Evolutionary conservation across 2,888 invertebrate genomes (phyloP), one percentile per base, ranked within the genome.

Genomic region (Drosophila pseudotakahashii): DNA sequence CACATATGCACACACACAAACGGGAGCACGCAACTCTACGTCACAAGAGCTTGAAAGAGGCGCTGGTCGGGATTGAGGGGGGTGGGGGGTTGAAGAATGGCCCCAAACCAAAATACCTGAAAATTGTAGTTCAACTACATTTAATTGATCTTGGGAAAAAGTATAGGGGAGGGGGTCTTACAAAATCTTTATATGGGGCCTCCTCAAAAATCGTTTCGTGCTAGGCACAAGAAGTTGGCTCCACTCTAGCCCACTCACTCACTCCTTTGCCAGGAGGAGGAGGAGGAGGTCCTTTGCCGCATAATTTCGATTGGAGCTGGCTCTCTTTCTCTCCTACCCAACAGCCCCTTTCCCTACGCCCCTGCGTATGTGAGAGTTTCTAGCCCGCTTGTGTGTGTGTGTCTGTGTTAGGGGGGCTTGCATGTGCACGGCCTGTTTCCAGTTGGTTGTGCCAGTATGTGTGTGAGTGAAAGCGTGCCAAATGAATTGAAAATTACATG

Each of bases 401-500:
- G 11, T n/a, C n/a, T 13, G 26, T 7, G 45, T 4, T 3, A 13
- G 47, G 30, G 10, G 32, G 30, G 14, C 60, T 63, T 77, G 69
- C 79, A 76, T 78, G 77, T 76, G 74, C 78, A 78, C 72, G 72
- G 48, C 53, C 74, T 58, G 61, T 68, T 53, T 60, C 53, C 45
- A 42, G 37, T 37, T 26, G 13, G 30, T 52, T 30, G 26, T 14
- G 13, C 13, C 14, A 7, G 37, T 53, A 39, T 41, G 5, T 42
- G 36, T 75, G 55, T 66, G 67, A 41, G 52, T 68, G 60, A 64
- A 66, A 80, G 81, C 83, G 86, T 85, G 86, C 80, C 88, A 88
- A 88, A 82, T 88, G 86, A 88, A 80, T 85, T 76, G 88, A 85
- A 79, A 88, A 77, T 82, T 82, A 82, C 88, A 81, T 81, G 78